These are phyloP conservation scores for Cololabis saira DNA, from an alignment of 2,113 vertebrate genomes.

Conservation along the genomic window DNA sequence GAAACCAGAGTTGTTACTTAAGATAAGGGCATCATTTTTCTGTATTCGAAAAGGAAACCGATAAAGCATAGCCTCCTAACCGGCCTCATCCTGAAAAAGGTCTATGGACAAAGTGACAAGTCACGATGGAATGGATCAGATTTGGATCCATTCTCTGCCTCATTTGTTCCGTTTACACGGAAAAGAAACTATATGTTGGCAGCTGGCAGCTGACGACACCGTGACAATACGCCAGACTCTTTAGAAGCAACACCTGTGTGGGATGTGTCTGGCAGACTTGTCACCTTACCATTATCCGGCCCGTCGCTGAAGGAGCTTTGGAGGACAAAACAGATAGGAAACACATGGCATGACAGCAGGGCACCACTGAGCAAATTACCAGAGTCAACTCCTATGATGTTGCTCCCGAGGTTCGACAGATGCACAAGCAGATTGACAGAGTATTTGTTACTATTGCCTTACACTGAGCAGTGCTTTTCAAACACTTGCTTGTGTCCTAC, in stretches of 20 bases:
- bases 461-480: constrained; percentile 17
- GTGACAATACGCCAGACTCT: constrained; percentile 37
- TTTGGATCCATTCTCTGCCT: constrained; percentile 40
- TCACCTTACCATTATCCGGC: constrained; percentile 43
- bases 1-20: too few relatives aligned
- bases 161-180: constrained; percentile 66
- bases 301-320: constrained; percentile 41
- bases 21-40: too few relatives aligned
- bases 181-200: constrained; percentile 32
- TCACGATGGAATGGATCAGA: constrained; percentile 42
- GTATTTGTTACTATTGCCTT: too few relatives aligned
- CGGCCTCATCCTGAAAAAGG: constrained; percentile 26
- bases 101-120: constrained; percentile 54
- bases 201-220: constrained; percentile 34
- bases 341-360: constrained; percentile 3
- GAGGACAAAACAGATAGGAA: constrained; percentile 34
- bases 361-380: constrained; percentile 16
- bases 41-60: too few relatives aligned
- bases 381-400: constrained; percentile 9
- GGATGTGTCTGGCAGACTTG: constrained; percentile 12
- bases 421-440: constrained; percentile 17
- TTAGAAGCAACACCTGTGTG: constrained; percentile 49
- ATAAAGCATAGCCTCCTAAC: constrained; percentile 13
- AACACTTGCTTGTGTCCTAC: constrained; percentile 39
- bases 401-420: constrained; percentile 16